Percentiles rank a stretch among this genome's conserved stretches.
phyloP scores from a whole-genome alignment of 1,140 invertebrate genomes.

The Papilio aristodemus region DNA sequence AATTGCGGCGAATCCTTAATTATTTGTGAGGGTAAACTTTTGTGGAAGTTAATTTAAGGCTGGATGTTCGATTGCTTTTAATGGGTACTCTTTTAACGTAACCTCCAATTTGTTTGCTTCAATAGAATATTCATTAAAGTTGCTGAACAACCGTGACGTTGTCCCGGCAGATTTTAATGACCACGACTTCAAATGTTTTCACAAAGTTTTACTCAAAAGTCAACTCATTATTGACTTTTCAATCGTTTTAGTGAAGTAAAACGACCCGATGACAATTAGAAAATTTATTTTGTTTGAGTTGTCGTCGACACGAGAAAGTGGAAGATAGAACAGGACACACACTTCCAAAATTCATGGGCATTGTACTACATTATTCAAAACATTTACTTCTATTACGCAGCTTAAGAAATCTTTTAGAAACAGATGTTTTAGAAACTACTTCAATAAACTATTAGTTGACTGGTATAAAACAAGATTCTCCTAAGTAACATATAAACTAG shows the following conservation, averaged over 20 bases:
- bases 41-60: constrained; percentile 75
- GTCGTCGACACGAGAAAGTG: neutral
- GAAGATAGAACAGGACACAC: neutral
- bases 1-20: constrained; percentile 80
- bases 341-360: too few relatives aligned
- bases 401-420: too few relatives aligned
- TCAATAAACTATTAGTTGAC: too few relatives aligned
- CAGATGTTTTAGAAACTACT: too few relatives aligned
- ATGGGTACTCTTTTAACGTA: constrained; percentile 76
- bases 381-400: too few relatives aligned
- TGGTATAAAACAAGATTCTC: too few relatives aligned
- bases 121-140: constrained; percentile 75
- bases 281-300: neutral
- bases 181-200: constrained; percentile 52
- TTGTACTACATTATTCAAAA: too few relatives aligned
- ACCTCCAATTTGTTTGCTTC: constrained; percentile 76
- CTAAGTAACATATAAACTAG: too few relatives aligned
- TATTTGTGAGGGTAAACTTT: constrained; percentile 80
- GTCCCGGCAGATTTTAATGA: constrained; percentile 61
- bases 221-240: constrained; percentile 15
- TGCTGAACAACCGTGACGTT: constrained; percentile 49
- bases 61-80: constrained; percentile 76
- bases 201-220: constrained; percentile 41
- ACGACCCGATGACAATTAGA: neutral
- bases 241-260: neutral